phyloP scores from a whole-genome alignment of 2,113 vertebrate species.

The Athene noctua region DNA sequence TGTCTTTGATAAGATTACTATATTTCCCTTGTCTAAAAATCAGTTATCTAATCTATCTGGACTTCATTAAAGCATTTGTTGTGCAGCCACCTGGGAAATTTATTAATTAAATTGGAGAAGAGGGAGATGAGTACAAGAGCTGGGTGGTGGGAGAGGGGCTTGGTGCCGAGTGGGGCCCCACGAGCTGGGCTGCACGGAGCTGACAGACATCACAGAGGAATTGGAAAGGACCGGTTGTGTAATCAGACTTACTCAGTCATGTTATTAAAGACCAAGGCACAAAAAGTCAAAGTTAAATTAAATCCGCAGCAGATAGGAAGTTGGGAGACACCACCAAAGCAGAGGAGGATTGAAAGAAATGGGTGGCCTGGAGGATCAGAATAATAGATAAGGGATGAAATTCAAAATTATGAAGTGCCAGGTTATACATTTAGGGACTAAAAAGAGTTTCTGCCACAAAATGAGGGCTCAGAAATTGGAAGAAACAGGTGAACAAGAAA shows the following conservation, averaged over 20 bases:
- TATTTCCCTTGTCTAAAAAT: constrained; percentile 63
- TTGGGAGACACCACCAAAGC: neutral
- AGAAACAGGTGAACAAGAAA: neutral
- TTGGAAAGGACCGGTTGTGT: neutral
- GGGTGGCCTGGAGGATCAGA: constrained; percentile 29
- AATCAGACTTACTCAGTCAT: constrained; percentile 55
- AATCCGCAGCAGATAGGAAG: neutral
- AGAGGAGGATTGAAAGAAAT: constrained; percentile 31
- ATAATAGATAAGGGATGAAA: constrained; percentile 37
- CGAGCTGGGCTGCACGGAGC: neutral
- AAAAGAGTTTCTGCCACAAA: neutral
- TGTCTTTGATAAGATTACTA: constrained; percentile 41
- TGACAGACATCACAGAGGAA: neutral
- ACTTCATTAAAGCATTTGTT: constrained; percentile 60
- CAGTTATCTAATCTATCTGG: constrained; percentile 50
- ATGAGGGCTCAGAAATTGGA: neutral
- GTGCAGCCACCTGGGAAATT: constrained; percentile 54
- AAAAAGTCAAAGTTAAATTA: constrained; percentile 68
- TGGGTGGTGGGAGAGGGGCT: neutral
- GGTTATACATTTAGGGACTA: constrained; percentile 18
- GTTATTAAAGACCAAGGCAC: constrained; percentile 48
- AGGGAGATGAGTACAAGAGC: constrained; percentile 30
- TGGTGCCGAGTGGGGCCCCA: neutral
- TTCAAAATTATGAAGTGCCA: neutral
- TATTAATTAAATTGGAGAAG: constrained; percentile 62